phyloP scores from a whole-genome alignment of 2,888 invertebrate species.

The Operophtera brumata region DNA sequence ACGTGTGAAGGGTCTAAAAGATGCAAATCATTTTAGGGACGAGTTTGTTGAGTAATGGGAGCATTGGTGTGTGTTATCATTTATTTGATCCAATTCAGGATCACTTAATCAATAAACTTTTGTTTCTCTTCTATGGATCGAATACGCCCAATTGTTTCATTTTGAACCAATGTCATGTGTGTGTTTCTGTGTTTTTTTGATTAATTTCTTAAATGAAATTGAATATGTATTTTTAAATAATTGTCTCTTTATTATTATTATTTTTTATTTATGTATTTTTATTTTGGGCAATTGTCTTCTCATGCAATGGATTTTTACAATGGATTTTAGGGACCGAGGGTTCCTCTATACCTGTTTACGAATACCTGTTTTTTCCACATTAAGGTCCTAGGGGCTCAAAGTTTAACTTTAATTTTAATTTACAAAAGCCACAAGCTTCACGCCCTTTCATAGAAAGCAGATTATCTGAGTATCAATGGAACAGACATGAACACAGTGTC shows the following conservation, averaged over 20 bases:
- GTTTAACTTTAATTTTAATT: constrained; percentile 15
- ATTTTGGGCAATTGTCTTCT: too few species aligned
- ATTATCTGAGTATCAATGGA: too few species aligned
- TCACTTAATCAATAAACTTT: background rate
- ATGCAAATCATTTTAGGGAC: constrained; percentile 38
- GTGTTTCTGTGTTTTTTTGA: background rate
- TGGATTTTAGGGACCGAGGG: too few species aligned
- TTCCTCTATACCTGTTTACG: constrained; percentile 58
- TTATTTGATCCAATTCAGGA: constrained; percentile 4
- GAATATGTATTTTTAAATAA: constrained; percentile 10
- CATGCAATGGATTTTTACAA: too few species aligned
- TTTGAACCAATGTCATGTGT: background rate
- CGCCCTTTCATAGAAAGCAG: too few species aligned
- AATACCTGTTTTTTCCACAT: constrained; percentile 56
- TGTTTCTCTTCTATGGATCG: background rate
- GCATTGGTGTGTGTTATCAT: constrained; percentile 11
- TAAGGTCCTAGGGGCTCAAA: constrained; percentile 44
- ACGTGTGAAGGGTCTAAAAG: constrained; percentile 36
- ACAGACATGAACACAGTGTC: too few species aligned
- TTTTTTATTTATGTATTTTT: too few species aligned
- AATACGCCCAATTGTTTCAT: background rate
- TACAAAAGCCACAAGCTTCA: background rate
- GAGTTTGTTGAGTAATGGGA: constrained; percentile 16
- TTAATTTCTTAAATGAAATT: background rate
- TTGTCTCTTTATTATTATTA: constrained; percentile 17